A percentile compares a stretch with the other conserved stretches of the same genome.
Evolutionary conservation across 2,888 invertebrate genomes (phyloP).

Genomic region (Belgica antarctica): DNA sequence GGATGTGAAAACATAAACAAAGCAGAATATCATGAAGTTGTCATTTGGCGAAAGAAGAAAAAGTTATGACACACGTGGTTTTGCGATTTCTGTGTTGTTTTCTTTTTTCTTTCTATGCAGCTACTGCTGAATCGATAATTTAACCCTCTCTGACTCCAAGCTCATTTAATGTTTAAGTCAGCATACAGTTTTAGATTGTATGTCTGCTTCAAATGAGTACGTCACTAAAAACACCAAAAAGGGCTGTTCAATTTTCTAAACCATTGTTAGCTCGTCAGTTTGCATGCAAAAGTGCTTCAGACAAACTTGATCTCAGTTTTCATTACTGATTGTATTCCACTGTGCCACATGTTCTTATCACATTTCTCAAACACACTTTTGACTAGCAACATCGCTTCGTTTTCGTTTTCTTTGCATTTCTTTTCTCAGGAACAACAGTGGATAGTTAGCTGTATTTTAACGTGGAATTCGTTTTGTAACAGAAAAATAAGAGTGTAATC

Average conservation of each 20-base stretch:
- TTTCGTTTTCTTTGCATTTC: not conserved
- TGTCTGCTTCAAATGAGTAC: too few species aligned
- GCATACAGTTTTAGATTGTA: too few species aligned
- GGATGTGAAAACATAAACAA: constrained; percentile 26
- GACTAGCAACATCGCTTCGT: constrained; percentile 13
- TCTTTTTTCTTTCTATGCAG: constrained; percentile 17
- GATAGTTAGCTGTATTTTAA: too few species aligned
- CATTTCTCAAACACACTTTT: constrained; percentile 6
- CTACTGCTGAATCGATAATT: constrained; percentile 35
- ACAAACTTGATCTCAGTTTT: constrained; percentile 9
- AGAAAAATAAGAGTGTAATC: too few species aligned
- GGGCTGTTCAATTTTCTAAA: too few species aligned
- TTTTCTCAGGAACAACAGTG: not conserved
- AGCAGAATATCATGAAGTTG: constrained; percentile 36
- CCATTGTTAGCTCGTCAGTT: too few species aligned
- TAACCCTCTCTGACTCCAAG: too few species aligned
- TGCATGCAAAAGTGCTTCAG: not conserved
- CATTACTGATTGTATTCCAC: constrained; percentile 5
- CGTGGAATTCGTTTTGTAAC: too few species aligned
- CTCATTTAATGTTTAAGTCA: too few species aligned
- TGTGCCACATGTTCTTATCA: constrained; percentile 28
- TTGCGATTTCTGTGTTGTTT: constrained; percentile 26
- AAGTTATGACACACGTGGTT: constrained; percentile 40
- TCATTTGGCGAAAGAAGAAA: constrained; percentile 9
- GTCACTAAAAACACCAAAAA: too few species aligned